These are phyloP conservation scores for Diarsia rubi DNA, from an alignment of 2,888 invertebrate species.

Conservation along the genomic window DNA sequence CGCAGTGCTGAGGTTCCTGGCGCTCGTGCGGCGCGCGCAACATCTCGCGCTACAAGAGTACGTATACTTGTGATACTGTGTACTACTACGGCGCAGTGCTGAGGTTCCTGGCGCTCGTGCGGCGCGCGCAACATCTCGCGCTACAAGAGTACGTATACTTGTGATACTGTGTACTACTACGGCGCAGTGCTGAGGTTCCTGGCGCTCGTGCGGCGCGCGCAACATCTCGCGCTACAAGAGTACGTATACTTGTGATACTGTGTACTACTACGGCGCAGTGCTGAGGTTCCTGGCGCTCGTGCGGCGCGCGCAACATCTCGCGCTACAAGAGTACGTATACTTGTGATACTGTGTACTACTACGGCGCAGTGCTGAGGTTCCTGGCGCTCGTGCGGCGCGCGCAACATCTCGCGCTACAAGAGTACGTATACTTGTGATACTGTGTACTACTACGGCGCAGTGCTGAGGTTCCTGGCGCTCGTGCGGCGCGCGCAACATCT, in stretches of 20 bases:
- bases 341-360: conserved; percentile 86
- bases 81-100: conserved; percentile 94
- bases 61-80: too few species aligned
- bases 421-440: too few species aligned
- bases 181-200: conserved; percentile 93
- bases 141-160: conserved; percentile 64
- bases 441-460: conserved; percentile 94
- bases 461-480: conserved; percentile 92
- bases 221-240: conserved; percentile 90
- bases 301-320: conserved; percentile 94
- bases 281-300: conserved; percentile 93
- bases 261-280: conserved; percentile 94
- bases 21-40: conserved; percentile 96
- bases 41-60: conserved; percentile 87
- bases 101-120: conserved; percentile 94
- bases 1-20: conserved; percentile 91
- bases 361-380: conserved; percentile 93
- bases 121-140: conserved; percentile 94
- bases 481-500: conserved; percentile 95
- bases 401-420: conserved; percentile 92
- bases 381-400: conserved; percentile 95
- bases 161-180: conserved; percentile 90
- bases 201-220: conserved; percentile 95
- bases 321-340: conserved; percentile 73
- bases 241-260: too few species aligned